phyloP scores from a whole-genome alignment of 2,888 invertebrate species.

The Abrostola tripartita region DNA sequence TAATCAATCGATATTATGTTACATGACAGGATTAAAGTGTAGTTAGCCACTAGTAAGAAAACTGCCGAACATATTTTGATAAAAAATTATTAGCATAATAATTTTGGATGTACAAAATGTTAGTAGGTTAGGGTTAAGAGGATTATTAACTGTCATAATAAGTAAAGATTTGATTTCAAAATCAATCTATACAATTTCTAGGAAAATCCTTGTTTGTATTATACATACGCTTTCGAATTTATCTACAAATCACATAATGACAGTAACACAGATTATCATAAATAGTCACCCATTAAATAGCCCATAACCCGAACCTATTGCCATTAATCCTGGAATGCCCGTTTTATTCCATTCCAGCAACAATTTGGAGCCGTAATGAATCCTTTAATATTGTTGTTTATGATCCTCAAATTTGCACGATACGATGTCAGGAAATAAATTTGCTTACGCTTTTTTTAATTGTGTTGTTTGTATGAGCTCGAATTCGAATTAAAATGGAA shows the following conservation, averaged over 20 bases:
- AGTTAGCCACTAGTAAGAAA: too few species aligned
- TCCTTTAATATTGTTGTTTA: slow-evolving; percentile 69
- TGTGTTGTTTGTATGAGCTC: slow-evolving; percentile 27
- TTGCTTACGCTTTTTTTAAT: slow-evolving; percentile 47
- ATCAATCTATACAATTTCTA: background rate
- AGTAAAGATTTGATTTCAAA: too few species aligned
- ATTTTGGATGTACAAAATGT: too few species aligned
- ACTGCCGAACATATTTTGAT: too few species aligned
- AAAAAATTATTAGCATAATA: too few species aligned
- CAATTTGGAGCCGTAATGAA: slow-evolving; percentile 63
- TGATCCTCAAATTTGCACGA: slow-evolving; percentile 57
- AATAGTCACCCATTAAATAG: slow-evolving; percentile 45
- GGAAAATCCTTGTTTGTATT: background rate
- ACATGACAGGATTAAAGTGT: too few species aligned
- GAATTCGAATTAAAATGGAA: background rate
- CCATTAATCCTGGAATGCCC: slow-evolving; percentile 62
- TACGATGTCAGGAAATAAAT: slow-evolving; percentile 43
- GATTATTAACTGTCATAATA: too few species aligned
- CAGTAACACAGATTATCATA: slow-evolving; percentile 26
- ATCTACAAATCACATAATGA: background rate
- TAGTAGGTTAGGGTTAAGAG: too few species aligned
- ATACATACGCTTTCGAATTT: background rate
- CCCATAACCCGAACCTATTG: slow-evolving; percentile 36
- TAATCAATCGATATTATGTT: slow-evolving; percentile 14
- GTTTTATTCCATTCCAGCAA: slow-evolving; percentile 63